These are phyloP conservation scores for Pectinophora gossypiella DNA, from an alignment of 1,140 invertebrate genomes.

Conservation along the genomic window DNA sequence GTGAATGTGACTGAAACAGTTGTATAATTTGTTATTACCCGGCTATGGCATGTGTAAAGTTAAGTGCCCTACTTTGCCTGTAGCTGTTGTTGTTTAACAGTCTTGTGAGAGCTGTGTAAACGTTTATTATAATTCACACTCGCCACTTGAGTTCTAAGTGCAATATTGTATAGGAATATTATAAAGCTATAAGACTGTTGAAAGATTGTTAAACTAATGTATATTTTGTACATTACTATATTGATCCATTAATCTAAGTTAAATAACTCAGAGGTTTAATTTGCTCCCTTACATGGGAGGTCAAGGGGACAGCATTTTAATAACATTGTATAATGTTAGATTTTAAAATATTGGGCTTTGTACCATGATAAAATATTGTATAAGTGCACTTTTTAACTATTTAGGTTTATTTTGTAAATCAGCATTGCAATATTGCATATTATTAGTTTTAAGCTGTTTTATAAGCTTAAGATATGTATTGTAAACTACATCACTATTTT, in stretches of 20 bases:
- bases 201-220: slow-evolving; percentile 70
- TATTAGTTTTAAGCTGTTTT: slow-evolving; percentile 16
- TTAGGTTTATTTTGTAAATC: slow-evolving; percentile 14
- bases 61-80: not conserved
- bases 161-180: slow-evolving; percentile 66
- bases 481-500: not conserved
- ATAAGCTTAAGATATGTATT: not conserved
- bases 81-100: not conserved
- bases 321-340: not conserved
- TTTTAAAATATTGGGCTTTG: not conserved
- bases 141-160: slow-evolving; percentile 52
- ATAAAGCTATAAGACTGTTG: slow-evolving; percentile 73
- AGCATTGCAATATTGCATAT: slow-evolving; percentile 21
- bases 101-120: not conserved
- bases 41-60: not conserved
- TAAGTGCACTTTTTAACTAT: slow-evolving; percentile 4
- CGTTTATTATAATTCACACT: slow-evolving; percentile 18
- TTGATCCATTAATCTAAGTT: slow-evolving; percentile 45
- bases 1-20: no score
- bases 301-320: not conserved
- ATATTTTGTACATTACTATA: slow-evolving; percentile 72
- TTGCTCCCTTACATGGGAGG: not conserved
- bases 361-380: slow-evolving; percentile 1
- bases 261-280: slow-evolving; percentile 1
- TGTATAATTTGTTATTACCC: no score